Conservation (phyloP, 92 coral and sea anemone species). For the Montipora capitata region DNA sequence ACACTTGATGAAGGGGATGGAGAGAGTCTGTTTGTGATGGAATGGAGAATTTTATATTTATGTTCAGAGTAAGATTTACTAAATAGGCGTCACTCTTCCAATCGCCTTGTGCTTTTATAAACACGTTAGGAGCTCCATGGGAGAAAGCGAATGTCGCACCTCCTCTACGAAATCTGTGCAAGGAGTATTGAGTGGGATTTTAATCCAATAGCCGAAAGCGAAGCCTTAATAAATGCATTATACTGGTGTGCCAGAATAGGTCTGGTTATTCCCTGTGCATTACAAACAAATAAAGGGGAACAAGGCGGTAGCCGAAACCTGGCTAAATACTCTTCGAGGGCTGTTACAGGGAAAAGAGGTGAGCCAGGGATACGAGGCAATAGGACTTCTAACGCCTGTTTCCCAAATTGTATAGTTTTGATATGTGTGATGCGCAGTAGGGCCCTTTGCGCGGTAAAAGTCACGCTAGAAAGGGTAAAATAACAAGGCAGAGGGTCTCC, state of each 20-base stretch:
- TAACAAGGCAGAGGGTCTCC: slow-evolving; percentile 12
- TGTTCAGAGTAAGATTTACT: slow-evolving; percentile 32
- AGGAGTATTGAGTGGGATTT: slow-evolving; percentile 34
- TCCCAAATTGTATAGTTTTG: slow-evolving; percentile 55
- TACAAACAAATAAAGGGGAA: slow-evolving; percentile 20
- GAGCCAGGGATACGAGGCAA: slow-evolving; percentile 59
- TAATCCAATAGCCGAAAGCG: slow-evolving; percentile 18
- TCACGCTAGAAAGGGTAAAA: slow-evolving; percentile 26
- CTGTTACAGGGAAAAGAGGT: slow-evolving; percentile 59
- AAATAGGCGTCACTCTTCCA: slow-evolving; percentile 46
- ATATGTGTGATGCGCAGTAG: slow-evolving; percentile 34
- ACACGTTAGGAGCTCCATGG: slow-evolving; percentile 22
- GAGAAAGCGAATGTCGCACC: slow-evolving; percentile 23
- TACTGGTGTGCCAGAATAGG: slow-evolving; percentile 43
- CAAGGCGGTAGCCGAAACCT: slow-evolving; percentile 21
- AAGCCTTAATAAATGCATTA: slow-evolving; percentile 51
- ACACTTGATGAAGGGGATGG: neutral
- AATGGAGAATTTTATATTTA: slow-evolving; percentile 5
- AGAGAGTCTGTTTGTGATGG: slow-evolving; percentile 10
- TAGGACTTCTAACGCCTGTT: slow-evolving; percentile 46
- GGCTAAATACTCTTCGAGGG: slow-evolving; percentile 52
- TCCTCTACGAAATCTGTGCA: slow-evolving; percentile 37
- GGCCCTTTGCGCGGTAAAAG: slow-evolving; percentile 44
- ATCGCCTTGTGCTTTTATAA: slow-evolving; percentile 54
- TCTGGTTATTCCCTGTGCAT: neutral